Evolutionary conservation across 2,888 invertebrate genomes (phyloP).

Genomic region (Tinea trinotella): DNA sequence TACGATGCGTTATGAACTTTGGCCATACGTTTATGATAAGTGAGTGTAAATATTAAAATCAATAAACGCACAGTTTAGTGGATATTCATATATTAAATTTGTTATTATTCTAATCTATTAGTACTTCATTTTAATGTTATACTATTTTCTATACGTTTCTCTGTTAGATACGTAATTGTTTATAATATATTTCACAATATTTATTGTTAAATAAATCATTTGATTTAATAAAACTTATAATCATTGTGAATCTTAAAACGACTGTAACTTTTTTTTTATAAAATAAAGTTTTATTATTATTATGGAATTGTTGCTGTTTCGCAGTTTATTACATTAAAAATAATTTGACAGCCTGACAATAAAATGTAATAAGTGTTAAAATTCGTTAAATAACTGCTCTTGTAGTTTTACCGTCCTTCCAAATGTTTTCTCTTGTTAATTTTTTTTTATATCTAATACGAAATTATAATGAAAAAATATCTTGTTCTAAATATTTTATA

Average conservation of each 20-base stretch:
- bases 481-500: constrained; percentile 11
- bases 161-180: constrained; percentile 1
- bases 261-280: neutral
- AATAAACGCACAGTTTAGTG: constrained; percentile 72
- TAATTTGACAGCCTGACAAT: constrained; percentile 11
- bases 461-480: neutral
- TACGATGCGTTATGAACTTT: neutral
- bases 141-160: neutral
- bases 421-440: neutral
- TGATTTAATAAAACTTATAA: neutral
- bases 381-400: neutral
- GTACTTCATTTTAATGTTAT: neutral
- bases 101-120: constrained; percentile 14
- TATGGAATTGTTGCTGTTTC: constrained; percentile 3
- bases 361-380: neutral
- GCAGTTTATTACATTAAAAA: neutral
- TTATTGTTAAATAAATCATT: constrained; percentile 1
- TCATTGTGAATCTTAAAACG: neutral
- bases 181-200: neutral
- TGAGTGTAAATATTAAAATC: constrained; percentile 60
- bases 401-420: constrained; percentile 15
- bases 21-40: constrained; percentile 23
- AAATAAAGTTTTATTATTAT: neutral
- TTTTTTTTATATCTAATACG: neutral
- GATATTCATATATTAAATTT: constrained; percentile 51